Base-by-base conservation (phyloP, 2,888 invertebrate species). In the Scaptomyza polygonia region DNA sequence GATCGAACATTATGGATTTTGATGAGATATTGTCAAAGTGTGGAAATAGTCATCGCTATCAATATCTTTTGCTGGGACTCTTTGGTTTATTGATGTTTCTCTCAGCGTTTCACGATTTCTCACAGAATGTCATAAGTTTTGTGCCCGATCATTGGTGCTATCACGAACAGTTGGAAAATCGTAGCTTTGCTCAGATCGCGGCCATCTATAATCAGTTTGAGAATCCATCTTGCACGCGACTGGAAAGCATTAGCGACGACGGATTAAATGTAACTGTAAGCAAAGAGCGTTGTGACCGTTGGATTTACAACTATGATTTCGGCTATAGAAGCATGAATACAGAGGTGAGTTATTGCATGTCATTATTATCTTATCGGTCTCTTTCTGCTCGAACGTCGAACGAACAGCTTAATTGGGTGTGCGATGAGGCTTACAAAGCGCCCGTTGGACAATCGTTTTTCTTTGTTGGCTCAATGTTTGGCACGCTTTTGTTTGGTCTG, bases 251-350 rank as follows among this genome's bases (percentile, higher is more conserved):
- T 39, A 69, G 55, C 8, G 8, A 21, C 8, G 48, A 78, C 29
- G 83, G 75, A 0, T 61, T 59, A 2, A 77, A 79, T 66, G 81
- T 77, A 36, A 88, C 87, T 2, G 71, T 79, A n/a, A 90, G 90
- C 49, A 40, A 29, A 4, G 56, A 85, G 48, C 47, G 66, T 5
- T 93, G 93, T 72, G 76, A 91, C 56, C 92, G 93, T n/a, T 94
- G 93, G 94, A 91, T 92, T 21, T 95, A 93, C 80, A 92, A 93
- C 62, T 92, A 91, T 51, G 92, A 93, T 29, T 92, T 92, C 77
- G 93, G 92, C 7, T 93, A 93, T 70, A 88, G 91, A 49, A 94
- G 94, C 72, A 93, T 94, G 76, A 93, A 93, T 14, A 93, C 94
- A 16, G 93, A 94, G 91, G 94, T 94, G 86, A 87, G 86, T 48